Base-by-base conservation (phyloP, 2,888 invertebrate genomes). In the Agrochola lota region DNA sequence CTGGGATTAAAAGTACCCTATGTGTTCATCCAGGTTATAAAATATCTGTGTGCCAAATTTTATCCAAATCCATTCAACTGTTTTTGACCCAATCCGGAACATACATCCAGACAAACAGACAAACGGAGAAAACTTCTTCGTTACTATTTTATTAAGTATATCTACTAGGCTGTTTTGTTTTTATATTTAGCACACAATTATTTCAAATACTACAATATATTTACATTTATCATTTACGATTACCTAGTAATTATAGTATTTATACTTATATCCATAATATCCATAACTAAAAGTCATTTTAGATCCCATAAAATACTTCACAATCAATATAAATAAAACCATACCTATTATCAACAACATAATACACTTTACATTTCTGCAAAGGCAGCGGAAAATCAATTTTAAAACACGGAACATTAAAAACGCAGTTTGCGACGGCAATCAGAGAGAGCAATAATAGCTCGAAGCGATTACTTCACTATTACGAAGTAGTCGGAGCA, bases 391-490 rank as follows among this genome's bases (percentile, higher is more conserved):
- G 55, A 78, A 84, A 81, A 84, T 78, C 78, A 73, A 81, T 84
- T 75, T 81, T 26, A 78, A 68, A 75, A 84, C 59, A 59, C 64
- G 72, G n/a, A 64, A 71, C 84, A 84, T 84, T 84, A 43, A 78
- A 77, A 81, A 84, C 63, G 63, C 43, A 78, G 84, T 84, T 71
- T 75, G 81, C 66, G 62, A 71, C 62, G 64, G 84, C 78, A 84
- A 84, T 84, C 84, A 75, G 84, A 71, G 72, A 73, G 59, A 71
- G 75, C 70, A 78, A 75, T 77, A 68, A 71, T 81, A 75, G 64
- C 77, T 40, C 40, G 75, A 64, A 84, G 81, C 78, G 72, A 84
- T 84, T 84, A 84, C 74, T 84, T 73, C n/a, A 66, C 74, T 71
- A 84, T 84, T 81, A 78, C 74, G 57, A 64, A 68, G 68, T 75